These are phyloP conservation scores for Lithodes maja DNA, from an alignment of 2,888 invertebrate species.

Conservation along the genomic window DNA sequence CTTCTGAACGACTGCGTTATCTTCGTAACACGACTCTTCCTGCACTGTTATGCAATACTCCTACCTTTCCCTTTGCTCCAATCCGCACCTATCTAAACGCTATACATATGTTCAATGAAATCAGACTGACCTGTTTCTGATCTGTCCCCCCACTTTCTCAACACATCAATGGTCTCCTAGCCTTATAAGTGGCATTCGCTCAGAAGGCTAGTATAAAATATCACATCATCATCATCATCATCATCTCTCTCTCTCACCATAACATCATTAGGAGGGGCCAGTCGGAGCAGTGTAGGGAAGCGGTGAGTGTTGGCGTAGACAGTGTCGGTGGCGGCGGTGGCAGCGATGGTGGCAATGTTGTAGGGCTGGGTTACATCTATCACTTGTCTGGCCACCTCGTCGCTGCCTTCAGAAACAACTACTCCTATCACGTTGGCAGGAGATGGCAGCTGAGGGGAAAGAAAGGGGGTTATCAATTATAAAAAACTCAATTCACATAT, in stretches of 20 bases:
- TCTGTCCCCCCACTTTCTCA: too few relatives aligned
- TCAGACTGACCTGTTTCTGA: too few relatives aligned
- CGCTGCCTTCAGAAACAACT: constrained; percentile 53
- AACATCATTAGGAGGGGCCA: constrained; percentile 60
- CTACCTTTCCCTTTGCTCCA: too few relatives aligned
- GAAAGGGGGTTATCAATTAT: neutral
- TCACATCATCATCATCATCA: neutral
- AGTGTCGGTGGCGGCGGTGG: constrained; percentile 60
- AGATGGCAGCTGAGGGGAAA: constrained; percentile 58
- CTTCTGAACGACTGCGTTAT: too few relatives aligned
- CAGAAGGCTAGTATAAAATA: too few relatives aligned
- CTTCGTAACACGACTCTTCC: too few relatives aligned
- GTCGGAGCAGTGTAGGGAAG: constrained; percentile 62
- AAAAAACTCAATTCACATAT: too few relatives aligned
- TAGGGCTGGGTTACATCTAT: constrained; percentile 69
- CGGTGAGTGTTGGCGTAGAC: constrained; percentile 56
- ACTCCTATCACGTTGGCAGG: constrained; percentile 60
- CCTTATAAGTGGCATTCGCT: too few relatives aligned
- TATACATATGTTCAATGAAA: too few relatives aligned
- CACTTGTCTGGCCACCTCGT: constrained; percentile 62
- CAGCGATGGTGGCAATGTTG: constrained; percentile 64
- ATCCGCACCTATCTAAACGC: too few relatives aligned
- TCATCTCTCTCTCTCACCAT: constrained; percentile 35
- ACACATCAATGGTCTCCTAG: too few relatives aligned
- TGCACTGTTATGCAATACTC: too few relatives aligned